Evolutionary conservation across 2,888 invertebrate species (phyloP).

Genomic region (Drosophila subsilvestris): DNA sequence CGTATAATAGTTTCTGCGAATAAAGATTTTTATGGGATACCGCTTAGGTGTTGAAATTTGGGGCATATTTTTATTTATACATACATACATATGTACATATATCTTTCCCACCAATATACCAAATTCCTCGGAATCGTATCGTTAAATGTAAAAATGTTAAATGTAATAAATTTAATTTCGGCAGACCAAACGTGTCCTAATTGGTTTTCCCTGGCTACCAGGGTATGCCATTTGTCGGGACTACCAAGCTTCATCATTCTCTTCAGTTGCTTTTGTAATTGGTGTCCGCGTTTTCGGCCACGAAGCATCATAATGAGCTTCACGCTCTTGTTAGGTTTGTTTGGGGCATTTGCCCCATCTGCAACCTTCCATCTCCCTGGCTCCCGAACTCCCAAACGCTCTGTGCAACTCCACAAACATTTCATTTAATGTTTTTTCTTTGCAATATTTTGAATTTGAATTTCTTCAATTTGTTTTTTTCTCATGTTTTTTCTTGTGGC

Average conservation of each 20-base stretch:
- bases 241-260: background rate
- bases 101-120: too few relatives aligned
- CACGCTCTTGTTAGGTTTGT: constrained; percentile 74
- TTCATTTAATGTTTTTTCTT: constrained; percentile 41
- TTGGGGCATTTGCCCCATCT: constrained; percentile 22
- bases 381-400: background rate
- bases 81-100: too few relatives aligned
- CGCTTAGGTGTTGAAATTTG: too few relatives aligned
- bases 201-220: background rate
- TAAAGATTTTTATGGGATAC: too few relatives aligned
- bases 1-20: too few relatives aligned
- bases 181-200: too few relatives aligned
- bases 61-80: too few relatives aligned
- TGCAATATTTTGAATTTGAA: constrained; percentile 73
- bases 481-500: constrained; percentile 9
- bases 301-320: constrained; percentile 70
- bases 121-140: too few relatives aligned
- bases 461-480: constrained; percentile 56
- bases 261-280: constrained; percentile 41
- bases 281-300: constrained; percentile 48
- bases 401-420: constrained; percentile 49
- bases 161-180: too few relatives aligned
- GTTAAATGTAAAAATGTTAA: too few relatives aligned
- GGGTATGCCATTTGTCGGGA: background rate
- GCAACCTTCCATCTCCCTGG: constrained; percentile 33